Conservation (phyloP, 2,888 invertebrate genomes). For the Smittia sp. region DNA sequence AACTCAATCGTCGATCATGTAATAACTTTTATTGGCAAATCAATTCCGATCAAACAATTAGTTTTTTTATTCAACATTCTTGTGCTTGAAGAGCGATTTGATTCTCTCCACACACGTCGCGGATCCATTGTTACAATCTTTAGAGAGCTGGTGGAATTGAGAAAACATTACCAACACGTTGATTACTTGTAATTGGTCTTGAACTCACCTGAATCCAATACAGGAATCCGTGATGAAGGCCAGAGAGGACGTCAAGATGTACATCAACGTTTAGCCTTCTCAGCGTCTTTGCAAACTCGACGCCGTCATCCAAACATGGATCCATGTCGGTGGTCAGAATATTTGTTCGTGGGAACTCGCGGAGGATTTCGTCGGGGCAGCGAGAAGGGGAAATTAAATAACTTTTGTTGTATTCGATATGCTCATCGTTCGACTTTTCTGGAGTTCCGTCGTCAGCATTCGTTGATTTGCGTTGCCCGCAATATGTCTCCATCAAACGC, state of each 20-base stretch:
- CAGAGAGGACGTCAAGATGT: slow-evolving; percentile 81
- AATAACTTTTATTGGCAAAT: too few species aligned
- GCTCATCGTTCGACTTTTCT: background rate
- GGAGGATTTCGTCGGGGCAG: slow-evolving; percentile 75
- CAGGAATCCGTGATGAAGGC: slow-evolving; percentile 94
- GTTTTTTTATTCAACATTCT: too few species aligned
- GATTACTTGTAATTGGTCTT: too few species aligned
- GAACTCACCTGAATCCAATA: slow-evolving; percentile 83
- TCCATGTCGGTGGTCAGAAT: slow-evolving; percentile 86
- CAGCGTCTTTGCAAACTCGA: slow-evolving; percentile 89
- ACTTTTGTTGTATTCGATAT: background rate
- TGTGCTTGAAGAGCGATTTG: too few species aligned
- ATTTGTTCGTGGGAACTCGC: slow-evolving; percentile 76
- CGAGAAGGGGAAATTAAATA: slow-evolving; percentile 83
- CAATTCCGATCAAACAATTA: too few species aligned
- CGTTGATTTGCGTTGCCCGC: too few species aligned
- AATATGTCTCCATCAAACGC: slow-evolving; percentile 73
- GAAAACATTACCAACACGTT: too few species aligned
- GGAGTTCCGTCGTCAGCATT: too few species aligned
- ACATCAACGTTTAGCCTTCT: slow-evolving; percentile 73
- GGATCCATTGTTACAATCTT: slow-evolving; percentile 82
- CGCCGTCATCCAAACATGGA: slow-evolving; percentile 94
- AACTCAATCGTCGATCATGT: too few species aligned
- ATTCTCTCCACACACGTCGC: slow-evolving; percentile 61
- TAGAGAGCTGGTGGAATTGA: slow-evolving; percentile 67